A percentile compares a stretch with the other conserved stretches of the same genome.
Evolutionary conservation across 2,797 vertebrate genomes (phyloP).

Genomic region (Furcifer pardalis): DNA sequence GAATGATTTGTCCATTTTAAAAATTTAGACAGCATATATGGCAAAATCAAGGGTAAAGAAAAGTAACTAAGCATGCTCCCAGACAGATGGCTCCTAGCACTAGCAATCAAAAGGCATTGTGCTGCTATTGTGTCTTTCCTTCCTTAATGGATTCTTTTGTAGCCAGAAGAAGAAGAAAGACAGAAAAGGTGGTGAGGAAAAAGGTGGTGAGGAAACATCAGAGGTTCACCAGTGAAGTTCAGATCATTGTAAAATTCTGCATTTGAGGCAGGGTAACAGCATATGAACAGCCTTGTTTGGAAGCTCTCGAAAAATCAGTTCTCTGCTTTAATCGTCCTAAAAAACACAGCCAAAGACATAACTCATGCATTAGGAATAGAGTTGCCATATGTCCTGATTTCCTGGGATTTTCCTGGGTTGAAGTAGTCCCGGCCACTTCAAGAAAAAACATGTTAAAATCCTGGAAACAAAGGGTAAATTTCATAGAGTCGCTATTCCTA

Average conservation of each 20-base stretch:
- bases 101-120: conserved; percentile 1
- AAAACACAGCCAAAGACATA: background rate
- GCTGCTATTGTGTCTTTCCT: background rate
- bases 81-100: background rate
- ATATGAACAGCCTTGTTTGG: background rate
- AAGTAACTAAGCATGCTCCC: background rate
- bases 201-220: background rate
- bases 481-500: no score
- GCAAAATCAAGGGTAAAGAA: background rate
- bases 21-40: background rate
- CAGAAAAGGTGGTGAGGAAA: background rate
- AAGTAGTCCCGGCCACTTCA: no score
- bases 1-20: background rate
- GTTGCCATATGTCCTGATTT: no score
- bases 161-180: background rate
- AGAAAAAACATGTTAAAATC: no score
- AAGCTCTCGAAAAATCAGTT: background rate
- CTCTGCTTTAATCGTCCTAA: background rate
- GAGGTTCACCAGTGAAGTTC: background rate
- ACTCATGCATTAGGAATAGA: no score
- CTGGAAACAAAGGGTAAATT: no score
- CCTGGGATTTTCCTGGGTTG: no score
- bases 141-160: background rate
- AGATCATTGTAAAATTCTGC: background rate
- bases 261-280: background rate